Conservation (phyloP, 2,113 vertebrate species). For the Redunca redunca region DNA sequence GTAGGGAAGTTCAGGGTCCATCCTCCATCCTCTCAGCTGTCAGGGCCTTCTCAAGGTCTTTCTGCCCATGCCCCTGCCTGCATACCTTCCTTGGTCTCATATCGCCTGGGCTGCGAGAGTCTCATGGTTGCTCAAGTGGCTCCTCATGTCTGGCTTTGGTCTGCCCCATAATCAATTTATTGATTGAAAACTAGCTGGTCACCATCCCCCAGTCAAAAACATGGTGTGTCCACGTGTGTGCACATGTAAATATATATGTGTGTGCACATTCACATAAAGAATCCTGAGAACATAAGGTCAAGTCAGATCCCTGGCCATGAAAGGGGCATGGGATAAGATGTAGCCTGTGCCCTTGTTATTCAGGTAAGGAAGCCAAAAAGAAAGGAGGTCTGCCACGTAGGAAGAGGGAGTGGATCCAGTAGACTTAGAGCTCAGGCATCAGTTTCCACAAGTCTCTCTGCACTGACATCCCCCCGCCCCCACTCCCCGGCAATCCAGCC, state of each 20-base stretch:
- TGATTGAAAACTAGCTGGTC: not conserved
- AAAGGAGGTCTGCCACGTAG: not conserved
- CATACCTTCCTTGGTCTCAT: not conserved
- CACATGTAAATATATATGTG: not conserved
- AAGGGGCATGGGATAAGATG: not conserved
- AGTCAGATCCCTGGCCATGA: not conserved
- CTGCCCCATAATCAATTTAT: not conserved
- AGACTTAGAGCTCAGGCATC: not conserved
- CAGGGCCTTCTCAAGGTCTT: constrained; percentile 6
- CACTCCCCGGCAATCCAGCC: not conserved
- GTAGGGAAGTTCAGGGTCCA: not conserved
- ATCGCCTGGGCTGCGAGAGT: not conserved
- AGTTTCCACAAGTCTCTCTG: not conserved
- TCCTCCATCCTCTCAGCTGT: not conserved
- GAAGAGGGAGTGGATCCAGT: not conserved
- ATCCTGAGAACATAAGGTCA: not conserved
- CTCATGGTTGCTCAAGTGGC: not conserved
- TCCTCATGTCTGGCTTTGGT: not conserved
- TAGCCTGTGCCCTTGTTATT: not conserved
- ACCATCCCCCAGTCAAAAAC: not conserved
- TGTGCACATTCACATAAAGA: not conserved
- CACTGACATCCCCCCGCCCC: not conserved
- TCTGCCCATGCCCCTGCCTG: not conserved
- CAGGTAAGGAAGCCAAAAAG: not conserved
- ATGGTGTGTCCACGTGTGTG: not conserved